Evolutionary conservation across 2,113 vertebrate species (phyloP).

Genomic region (Malurus melanocephalus): DNA sequence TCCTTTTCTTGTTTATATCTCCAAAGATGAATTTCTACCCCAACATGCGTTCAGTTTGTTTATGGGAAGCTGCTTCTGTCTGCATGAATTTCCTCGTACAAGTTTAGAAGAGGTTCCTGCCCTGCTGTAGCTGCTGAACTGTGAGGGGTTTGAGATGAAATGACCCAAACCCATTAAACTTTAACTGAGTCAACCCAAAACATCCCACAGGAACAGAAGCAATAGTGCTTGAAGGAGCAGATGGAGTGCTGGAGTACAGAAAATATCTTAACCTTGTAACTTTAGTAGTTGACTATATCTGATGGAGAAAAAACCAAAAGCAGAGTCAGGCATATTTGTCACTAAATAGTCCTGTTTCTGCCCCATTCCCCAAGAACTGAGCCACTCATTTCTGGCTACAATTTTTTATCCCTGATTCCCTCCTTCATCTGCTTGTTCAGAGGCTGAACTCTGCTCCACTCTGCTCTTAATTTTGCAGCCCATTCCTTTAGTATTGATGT

Average conservation of each 20-base stretch:
- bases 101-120: not conserved
- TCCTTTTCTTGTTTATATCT: slow-evolving; percentile 24
- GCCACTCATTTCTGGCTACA: not conserved
- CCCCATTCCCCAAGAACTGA: rapidly evolving
- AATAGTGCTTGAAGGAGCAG: not conserved
- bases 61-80: not conserved
- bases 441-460: not conserved
- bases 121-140: not conserved
- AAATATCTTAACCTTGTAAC: not conserved
- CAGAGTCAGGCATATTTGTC: not conserved
- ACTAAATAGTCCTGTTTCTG: not conserved
- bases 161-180: not conserved
- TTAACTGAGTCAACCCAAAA: not conserved
- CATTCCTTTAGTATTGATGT: not conserved
- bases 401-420: not conserved
- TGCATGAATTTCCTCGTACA: not conserved
- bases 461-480: not conserved
- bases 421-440: not conserved
- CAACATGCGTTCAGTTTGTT: not conserved
- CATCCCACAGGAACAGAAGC: not conserved
- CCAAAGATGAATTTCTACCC: not conserved
- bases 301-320: not conserved
- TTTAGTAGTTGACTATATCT: not conserved
- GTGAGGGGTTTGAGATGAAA: not conserved
- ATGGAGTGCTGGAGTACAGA: not conserved